Conservation (phyloP, 2,797 vertebrate species). For the Microctenopoma lineatum region DNA sequence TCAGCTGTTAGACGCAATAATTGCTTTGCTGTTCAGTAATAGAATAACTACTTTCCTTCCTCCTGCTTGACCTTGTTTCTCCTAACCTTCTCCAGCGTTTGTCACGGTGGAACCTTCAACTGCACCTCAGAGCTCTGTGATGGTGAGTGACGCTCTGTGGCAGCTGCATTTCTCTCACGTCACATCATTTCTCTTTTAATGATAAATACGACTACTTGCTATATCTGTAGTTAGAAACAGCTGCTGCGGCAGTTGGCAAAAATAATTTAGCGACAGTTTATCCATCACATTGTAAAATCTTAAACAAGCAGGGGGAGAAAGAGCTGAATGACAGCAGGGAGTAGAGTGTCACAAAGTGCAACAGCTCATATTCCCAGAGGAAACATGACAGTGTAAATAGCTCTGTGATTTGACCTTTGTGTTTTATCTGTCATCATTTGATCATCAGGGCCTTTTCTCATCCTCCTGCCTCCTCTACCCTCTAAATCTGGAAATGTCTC, state of each 20-base stretch:
- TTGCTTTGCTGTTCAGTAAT: conserved; percentile 17
- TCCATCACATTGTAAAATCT: conserved; percentile 22
- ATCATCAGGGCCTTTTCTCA: background rate
- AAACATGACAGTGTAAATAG: background rate
- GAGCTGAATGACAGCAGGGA: background rate
- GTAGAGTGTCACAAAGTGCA: conserved; percentile 4
- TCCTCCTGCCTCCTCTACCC: background rate
- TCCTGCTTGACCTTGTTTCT: background rate
- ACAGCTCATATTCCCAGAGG: background rate
- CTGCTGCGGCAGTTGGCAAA: conserved; percentile 55
- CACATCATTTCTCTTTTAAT: background rate
- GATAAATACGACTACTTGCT: conserved; percentile 30
- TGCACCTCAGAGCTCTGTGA: conserved; percentile 83
- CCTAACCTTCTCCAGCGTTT: conserved; percentile 76
- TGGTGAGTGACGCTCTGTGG: conserved; percentile 80
- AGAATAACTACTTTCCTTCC: background rate
- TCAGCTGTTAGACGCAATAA: background rate
- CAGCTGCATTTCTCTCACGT: conserved; percentile 30
- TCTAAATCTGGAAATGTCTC: background rate
- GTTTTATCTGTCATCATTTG: conserved; percentile 14
- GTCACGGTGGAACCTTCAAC: conserved; percentile 82
- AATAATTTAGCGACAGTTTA: conserved; percentile 40
- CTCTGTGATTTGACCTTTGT: conserved; percentile 4
- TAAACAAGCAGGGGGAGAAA: background rate
- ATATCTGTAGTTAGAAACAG: conserved; percentile 51